Evolutionary conservation across 2,797 vertebrate genomes (phyloP).

Genomic region (Paedocypris micromegethes): DNA sequence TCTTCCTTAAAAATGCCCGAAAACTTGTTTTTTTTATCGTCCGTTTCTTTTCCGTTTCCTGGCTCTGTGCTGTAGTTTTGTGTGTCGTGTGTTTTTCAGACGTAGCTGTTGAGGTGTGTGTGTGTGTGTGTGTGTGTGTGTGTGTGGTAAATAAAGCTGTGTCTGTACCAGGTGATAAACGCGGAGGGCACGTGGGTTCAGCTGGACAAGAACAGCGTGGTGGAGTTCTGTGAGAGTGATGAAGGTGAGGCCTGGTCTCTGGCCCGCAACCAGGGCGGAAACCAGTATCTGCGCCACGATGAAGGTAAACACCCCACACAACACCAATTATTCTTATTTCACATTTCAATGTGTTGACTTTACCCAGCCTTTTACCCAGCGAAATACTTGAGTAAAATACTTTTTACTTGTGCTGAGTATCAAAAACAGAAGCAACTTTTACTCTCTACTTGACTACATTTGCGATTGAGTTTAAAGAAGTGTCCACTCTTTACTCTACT

Average conservation of each 20-base stretch:
- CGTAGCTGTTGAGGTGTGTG: conserved; percentile 19
- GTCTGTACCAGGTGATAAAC: conserved; percentile 91
- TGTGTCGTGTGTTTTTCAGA: not conserved
- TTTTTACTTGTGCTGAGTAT: no score
- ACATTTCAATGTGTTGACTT: no score
- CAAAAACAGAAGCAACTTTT: no score
- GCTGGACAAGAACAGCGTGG: conserved; percentile 99
- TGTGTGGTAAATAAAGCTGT: conserved; percentile 57
- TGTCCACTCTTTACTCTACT: no score
- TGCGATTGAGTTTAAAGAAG: no score
- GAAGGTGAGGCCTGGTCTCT: conserved; percentile 98
- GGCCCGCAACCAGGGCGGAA: conserved; percentile 93
- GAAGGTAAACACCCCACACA: conserved; percentile 73
- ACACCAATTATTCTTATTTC: not conserved
- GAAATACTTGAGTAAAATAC: no score
- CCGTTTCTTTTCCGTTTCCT: conserved; percentile 8
- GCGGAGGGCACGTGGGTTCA: conserved; percentile 97
- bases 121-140: conserved; percentile 37
- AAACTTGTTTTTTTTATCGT: conserved; percentile 22
- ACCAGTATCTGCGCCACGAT: conserved; percentile 94
- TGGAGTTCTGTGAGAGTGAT: conserved; percentile 99
- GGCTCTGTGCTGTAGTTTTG: not conserved
- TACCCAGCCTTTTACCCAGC: no score
- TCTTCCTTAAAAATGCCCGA: conserved; percentile 24
- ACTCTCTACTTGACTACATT: no score